phyloP scores from a whole-genome alignment of 1,140 invertebrate genomes.

The Armadillidium nasatum region DNA sequence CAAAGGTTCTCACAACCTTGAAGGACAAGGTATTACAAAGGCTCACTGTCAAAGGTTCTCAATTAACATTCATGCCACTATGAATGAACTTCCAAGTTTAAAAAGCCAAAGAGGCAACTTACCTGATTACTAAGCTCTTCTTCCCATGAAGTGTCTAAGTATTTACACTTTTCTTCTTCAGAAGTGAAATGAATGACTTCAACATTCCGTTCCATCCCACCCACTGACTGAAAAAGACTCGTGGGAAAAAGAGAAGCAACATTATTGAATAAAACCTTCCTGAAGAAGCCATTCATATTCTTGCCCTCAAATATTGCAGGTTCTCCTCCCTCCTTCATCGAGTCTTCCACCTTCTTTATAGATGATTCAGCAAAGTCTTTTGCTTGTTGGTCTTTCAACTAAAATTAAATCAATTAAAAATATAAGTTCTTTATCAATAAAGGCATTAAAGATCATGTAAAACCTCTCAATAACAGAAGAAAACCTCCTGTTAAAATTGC shows the following conservation, averaged over 20 bases:
- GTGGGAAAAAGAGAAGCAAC: constrained; percentile 30
- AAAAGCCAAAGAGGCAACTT: background rate
- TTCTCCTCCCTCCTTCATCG: constrained; percentile 19
- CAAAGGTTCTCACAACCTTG: no score
- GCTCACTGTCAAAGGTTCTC: no score
- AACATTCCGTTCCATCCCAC: constrained; percentile 26
- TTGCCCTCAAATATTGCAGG: constrained; percentile 14
- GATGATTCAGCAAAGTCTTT: constrained; percentile 30
- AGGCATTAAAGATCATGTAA: background rate
- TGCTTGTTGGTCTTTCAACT: constrained; percentile 31
- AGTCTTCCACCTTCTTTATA: constrained; percentile 29
- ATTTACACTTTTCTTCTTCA: background rate
- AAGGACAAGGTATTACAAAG: no score
- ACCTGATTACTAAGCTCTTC: constrained; percentile 29
- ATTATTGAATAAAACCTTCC: constrained; percentile 35
- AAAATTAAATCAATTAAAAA: background rate
- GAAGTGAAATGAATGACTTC: constrained; percentile 30
- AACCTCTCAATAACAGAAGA: background rate
- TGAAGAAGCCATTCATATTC: constrained; percentile 26
- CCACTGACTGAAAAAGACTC: constrained; percentile 21
- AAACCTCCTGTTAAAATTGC: background rate
- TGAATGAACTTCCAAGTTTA: no score
- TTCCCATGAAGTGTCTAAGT: constrained; percentile 27
- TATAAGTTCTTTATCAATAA: background rate
- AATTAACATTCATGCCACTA: no score